phyloP scores from a whole-genome alignment of 2,113 vertebrate species.

The Nestor notabilis region DNA sequence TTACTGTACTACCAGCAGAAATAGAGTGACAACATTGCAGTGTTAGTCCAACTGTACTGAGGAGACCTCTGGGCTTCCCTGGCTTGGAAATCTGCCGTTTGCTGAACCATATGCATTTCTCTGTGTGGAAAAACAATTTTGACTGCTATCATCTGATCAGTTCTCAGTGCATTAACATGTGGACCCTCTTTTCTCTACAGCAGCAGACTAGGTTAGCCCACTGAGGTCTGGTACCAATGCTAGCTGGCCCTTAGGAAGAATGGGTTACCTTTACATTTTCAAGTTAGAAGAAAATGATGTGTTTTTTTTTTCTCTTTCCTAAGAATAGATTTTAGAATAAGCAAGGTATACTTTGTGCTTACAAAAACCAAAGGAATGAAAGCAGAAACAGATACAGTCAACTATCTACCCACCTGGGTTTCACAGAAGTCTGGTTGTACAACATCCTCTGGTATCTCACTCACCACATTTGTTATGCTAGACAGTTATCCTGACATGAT shows the following conservation, averaged over 20 bases:
- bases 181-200: not conserved
- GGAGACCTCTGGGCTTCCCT: not conserved
- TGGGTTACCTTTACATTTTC: not conserved
- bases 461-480: not conserved
- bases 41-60: not conserved
- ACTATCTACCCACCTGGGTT: not conserved
- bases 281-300: not conserved
- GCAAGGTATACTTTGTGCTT: not conserved
- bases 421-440: not conserved
- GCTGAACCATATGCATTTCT: not conserved
- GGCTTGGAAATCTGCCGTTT: not conserved
- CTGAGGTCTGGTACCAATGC: not conserved
- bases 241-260: not conserved
- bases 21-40: not conserved
- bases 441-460: not conserved
- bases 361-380: not conserved
- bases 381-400: not conserved
- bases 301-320: not conserved
- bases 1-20: not conserved
- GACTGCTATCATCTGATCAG: not conserved
- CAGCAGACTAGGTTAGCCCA: not conserved
- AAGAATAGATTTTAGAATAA: not conserved
- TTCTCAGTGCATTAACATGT: not conserved
- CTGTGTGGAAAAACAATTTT: not conserved
- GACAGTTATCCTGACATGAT: not conserved